Base-by-base conservation (phyloP, 2,888 invertebrate species). In the Drosophila suboccidentalis region DNA sequence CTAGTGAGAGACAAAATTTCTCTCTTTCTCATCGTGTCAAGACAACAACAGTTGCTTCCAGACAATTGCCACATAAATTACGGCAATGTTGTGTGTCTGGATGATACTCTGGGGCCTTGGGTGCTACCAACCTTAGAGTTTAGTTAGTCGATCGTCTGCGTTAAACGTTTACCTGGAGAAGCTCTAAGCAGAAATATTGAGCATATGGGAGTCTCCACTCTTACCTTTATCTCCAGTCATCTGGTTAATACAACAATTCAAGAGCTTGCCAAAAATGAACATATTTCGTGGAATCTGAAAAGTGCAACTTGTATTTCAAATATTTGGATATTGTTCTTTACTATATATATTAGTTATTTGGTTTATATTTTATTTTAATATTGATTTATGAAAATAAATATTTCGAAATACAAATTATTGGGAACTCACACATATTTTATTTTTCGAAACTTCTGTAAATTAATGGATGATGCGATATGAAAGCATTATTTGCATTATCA, bases 331-430 rank as follows among this genome's bases (percentile, higher is more conserved):
- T 19, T 71, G 0, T 80, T 83, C 13, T 77, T 77, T 39, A 32
- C 66, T 1, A 17, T 74, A 0, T 83, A 83, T 17, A 62, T 80
- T 1, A 49, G 32, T 39, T 82, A 68, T 50, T 67, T 80, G 10
- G 9, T 54, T 22, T 55, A 58, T 41, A 9, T 65, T 5, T 47
- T 74, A 4, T 60, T 77, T 15, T 82, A 55, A 62, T 9, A n/a
- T 13, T 47, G 6, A 22, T 3, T 46, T 4, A 46, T 32, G 32
- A 19, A 32, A 13, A 36, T 13, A 10, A 17, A 6, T 11, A 22
- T 46, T 5, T 15, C 15, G 10, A 15, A 15, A 26, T 26, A 15
- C 1, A 36, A 43, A 38, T 29, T 29, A 29, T 29, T 26, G 26
- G 26, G 26, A 1, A 22, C 22, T 4, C 26, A 8, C 26, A 6